Evolutionary conservation across 2,797 vertebrate species (phyloP).

Genomic region (Gallinago solitaria): DNA sequence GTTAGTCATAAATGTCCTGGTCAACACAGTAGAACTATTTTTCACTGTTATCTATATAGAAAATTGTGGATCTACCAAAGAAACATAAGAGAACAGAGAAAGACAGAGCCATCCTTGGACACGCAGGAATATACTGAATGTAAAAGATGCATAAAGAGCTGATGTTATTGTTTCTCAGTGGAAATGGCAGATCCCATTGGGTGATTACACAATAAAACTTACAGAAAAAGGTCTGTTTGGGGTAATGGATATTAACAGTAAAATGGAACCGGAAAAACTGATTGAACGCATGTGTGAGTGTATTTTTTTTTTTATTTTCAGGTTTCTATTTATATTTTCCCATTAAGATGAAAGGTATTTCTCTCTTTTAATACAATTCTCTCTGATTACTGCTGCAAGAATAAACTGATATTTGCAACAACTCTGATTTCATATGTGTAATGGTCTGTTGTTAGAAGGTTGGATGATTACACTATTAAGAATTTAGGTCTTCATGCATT

Average conservation of each 20-base stretch:
- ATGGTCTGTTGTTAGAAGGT: neutral
- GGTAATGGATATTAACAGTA: neutral
- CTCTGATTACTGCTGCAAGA: neutral
- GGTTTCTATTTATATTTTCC: neutral
- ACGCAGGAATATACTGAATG: rapidly evolving
- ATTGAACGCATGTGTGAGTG: neutral
- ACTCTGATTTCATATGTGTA: neutral
- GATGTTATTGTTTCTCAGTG: neutral
- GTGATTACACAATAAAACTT: neutral
- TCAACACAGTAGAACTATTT: neutral
- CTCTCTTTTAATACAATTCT: neutral
- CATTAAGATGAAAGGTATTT: neutral
- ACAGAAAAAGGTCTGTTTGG: neutral
- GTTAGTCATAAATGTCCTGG: neutral
- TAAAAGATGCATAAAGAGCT: neutral
- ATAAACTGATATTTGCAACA: neutral
- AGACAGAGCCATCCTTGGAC: neutral
- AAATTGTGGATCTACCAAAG: neutral
- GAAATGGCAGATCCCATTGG: neutral
- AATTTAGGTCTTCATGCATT: neutral
- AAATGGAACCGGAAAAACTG: neutral
- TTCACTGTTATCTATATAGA: neutral
- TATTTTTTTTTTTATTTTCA: neutral
- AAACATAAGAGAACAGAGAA: neutral
- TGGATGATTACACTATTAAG: neutral